Evolutionary conservation across 1,140 invertebrate species (phyloP), one percentile per base, ranked within the genome.

Genomic region (Bicyclus anynana): DNA sequence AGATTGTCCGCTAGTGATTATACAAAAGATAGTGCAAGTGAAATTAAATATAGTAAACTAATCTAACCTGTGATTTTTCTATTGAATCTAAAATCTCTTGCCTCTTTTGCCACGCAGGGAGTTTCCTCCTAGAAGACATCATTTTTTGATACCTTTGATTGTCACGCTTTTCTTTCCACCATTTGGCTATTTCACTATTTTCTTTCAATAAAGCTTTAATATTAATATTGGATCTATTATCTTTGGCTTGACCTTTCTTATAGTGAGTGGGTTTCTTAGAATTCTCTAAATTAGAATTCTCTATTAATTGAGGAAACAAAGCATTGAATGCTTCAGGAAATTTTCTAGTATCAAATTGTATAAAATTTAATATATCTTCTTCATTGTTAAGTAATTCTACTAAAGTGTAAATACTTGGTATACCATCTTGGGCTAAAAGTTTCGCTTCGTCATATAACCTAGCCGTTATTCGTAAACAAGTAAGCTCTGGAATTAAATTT

Each of bases 81-180:
- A 95, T 87, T 12, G 92, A 73, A 56, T 92, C 85, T 59, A 95
- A 70, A 69, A 95, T 94, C 47, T 93, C 90, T 23, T 91, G 73
- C 78, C 84, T 92, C 75, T 92, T 92, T 5, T 90, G 69, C 90
- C 92, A 95, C 2, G 93, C 93, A 1, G 95, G 95, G 49, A 96
- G 76, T 65, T 92, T 91, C 69, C 78, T 84, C 53, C 95, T 83
- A 13, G 78, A 85, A 14, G 89, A 72, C 48, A 94, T 80, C 90
- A 95, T 92, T 68, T 91, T 91, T 50, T 88, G 80, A 74, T 94
- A 95, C 55, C 90, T 90, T 49, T 84, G 75, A 71, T 91, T 91
- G 5, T 86, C 87, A 18, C 90, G 79, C 67, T 92, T 93, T 4
- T 91, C 89, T 10, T 85, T 67, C 68, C 92, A 94, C 57, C 88